A percentile compares a stretch with the other conserved stretches of the same genome.
These are phyloP conservation scores for Clupea harengus DNA, from an alignment of 2,113 vertebrate species.

Conservation along the genomic window DNA sequence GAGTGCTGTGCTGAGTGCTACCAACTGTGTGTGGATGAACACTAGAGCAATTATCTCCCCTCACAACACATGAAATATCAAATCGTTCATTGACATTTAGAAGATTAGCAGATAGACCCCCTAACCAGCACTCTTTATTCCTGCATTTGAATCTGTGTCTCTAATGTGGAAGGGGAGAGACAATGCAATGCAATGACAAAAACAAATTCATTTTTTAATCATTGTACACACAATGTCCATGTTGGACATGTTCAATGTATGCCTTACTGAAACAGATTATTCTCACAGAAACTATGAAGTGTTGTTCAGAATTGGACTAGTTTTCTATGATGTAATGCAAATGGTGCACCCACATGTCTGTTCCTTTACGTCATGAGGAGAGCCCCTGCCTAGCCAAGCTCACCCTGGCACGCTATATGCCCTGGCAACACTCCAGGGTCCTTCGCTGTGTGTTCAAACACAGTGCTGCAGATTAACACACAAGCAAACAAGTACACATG, in stretches of 20 bases:
- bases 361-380: neutral
- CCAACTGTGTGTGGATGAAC: neutral
- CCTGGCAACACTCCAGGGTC: neutral
- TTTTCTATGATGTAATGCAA: neutral
- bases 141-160: neutral
- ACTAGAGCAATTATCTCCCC: too few relatives aligned
- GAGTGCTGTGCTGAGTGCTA: neutral
- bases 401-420: neutral
- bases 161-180: neutral
- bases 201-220: neutral
- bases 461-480: neutral
- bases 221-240: neutral
- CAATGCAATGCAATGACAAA: neutral
- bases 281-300: neutral
- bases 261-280: neutral
- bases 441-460: neutral
- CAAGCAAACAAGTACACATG: neutral
- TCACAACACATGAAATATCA: neutral
- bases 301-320: neutral
- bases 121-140: neutral
- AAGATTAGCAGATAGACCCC: neutral
- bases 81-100: neutral
- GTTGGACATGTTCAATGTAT: neutral
- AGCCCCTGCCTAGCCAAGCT: neutral
- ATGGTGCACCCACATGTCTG: neutral